phyloP scores from a whole-genome alignment of 53 echinoderm and acorn worm genomes.

The Paelopatides confundens region DNA sequence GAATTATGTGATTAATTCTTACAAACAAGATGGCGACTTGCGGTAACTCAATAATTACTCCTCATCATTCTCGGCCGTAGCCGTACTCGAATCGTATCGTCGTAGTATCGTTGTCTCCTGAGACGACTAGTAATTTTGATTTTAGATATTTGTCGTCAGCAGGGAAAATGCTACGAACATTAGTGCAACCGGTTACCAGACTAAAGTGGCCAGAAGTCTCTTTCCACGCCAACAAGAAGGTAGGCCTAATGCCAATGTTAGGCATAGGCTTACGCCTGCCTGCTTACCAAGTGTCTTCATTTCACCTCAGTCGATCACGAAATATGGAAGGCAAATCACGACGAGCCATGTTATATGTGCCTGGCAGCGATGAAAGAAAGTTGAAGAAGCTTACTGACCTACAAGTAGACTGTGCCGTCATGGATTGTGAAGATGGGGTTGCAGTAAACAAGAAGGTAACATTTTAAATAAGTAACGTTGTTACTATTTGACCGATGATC shows the following conservation, averaged over 20 bases:
- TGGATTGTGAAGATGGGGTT: slow-evolving; percentile 99
- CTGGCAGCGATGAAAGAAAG: slow-evolving; percentile 89
- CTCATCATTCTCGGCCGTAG: too few species aligned
- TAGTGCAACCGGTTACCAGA: neutral
- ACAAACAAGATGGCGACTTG: neutral
- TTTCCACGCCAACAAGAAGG: neutral
- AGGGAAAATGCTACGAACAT: neutral
- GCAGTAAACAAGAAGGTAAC: slow-evolving; percentile 92
- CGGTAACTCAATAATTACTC: too few species aligned
- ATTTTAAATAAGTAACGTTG: too few species aligned
- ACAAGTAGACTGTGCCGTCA: slow-evolving; percentile 90
- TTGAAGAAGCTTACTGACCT: slow-evolving; percentile 73
- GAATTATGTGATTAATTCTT: too few species aligned
- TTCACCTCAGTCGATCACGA: neutral
- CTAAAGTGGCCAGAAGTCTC: neutral
- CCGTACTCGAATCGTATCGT: too few species aligned
- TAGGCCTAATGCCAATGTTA: neutral
- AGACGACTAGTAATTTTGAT: too few species aligned
- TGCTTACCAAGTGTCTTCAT: neutral
- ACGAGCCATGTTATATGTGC: slow-evolving; percentile 91
- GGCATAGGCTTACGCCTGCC: too few species aligned
- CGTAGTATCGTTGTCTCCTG: too few species aligned
- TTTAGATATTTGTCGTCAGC: too few species aligned
- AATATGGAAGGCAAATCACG: slow-evolving; percentile 64
- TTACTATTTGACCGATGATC: too few species aligned